phyloP scores from a whole-genome alignment of 2,113 vertebrate genomes.

The Tragelaphus buxtoni region DNA sequence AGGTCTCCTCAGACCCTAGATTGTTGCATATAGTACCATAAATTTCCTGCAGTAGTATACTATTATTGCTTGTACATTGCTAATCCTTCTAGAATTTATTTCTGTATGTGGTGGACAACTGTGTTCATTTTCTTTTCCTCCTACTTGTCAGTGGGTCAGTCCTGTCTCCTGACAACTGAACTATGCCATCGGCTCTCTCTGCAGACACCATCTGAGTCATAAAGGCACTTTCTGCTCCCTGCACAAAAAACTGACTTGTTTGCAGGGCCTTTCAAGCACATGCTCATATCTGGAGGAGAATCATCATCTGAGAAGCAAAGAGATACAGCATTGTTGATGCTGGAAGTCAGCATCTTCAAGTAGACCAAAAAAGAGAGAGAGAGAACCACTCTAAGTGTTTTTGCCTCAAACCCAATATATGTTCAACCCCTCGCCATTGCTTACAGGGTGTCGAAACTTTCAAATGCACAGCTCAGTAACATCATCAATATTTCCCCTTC shows the following conservation, averaged over 20 bases:
- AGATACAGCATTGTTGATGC: accelerated
- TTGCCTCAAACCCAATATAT: too few species aligned
- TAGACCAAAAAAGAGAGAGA: not conserved
- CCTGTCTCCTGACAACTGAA: not conserved
- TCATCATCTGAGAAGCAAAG: not conserved
- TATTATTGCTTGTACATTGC: not conserved
- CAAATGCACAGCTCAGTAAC: accelerated
- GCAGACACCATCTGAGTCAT: accelerated
- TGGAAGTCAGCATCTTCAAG: accelerated
- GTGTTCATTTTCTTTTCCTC: not conserved
- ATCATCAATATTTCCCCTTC: not conserved
- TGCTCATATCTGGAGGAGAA: accelerated
- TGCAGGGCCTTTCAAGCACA: not conserved
- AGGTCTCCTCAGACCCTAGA: not conserved
- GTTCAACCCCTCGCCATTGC: not conserved
- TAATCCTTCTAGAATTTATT: not conserved
- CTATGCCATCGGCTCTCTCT: accelerated
- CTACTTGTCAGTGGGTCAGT: accelerated
- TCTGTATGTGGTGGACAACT: accelerated
- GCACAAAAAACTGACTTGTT: accelerated
- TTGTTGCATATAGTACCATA: accelerated
- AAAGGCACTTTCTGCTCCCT: accelerated
- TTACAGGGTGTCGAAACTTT: accelerated
- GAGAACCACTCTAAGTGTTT: accelerated
- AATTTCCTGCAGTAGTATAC: not conserved